A percentile compares a stretch with the other conserved stretches of the same genome.
phyloP scores from a whole-genome alignment of 2,797 vertebrate genomes.

The Euphonia xanthogaster region DNA sequence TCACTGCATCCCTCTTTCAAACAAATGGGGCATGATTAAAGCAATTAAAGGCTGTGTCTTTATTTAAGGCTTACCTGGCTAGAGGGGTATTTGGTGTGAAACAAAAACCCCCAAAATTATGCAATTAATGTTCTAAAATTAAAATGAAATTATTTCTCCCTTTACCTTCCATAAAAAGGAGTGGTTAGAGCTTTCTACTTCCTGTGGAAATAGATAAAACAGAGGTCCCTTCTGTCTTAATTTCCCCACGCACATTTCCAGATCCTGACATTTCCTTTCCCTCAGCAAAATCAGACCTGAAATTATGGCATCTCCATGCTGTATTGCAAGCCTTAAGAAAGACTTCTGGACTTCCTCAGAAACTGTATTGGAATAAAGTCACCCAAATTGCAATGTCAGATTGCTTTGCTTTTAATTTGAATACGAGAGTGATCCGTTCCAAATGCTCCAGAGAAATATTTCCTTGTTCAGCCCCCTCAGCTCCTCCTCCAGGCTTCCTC shows the following conservation, averaged over 20 bases:
- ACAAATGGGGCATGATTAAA: background rate
- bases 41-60: background rate
- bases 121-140: background rate
- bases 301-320: background rate
- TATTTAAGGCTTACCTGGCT: background rate
- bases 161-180: background rate
- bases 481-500: background rate
- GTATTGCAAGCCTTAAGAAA: background rate
- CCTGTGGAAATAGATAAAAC: background rate
- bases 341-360: background rate
- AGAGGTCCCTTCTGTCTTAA: background rate
- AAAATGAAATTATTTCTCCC: background rate
- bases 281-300: background rate
- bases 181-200: background rate
- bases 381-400: background rate
- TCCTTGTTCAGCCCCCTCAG: background rate
- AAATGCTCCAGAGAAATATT: conserved; percentile 8
- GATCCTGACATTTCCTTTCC: background rate
- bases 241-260: background rate
- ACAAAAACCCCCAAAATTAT: background rate
- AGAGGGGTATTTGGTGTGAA: background rate
- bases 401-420: background rate
- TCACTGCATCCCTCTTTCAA: background rate
- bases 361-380: background rate
- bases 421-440: background rate